phyloP scores from a whole-genome alignment of 2,888 invertebrate genomes.

The Plutella xylostella region DNA sequence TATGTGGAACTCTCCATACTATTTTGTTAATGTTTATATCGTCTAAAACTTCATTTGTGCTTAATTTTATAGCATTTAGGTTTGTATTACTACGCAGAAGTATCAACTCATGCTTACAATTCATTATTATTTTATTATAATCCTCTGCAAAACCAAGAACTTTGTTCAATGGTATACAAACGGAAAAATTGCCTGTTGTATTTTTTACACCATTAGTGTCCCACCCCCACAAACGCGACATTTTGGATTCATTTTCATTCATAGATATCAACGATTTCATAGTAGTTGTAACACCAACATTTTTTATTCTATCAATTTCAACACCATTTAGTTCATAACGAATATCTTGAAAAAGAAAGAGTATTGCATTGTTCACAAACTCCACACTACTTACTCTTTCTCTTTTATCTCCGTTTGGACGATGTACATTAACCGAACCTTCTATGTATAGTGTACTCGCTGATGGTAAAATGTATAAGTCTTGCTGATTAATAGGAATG shows the following conservation, averaged over 20 bases:
- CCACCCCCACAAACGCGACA: slow-evolving; percentile 8
- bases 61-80: slow-evolving; percentile 23
- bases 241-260: slow-evolving; percentile 14
- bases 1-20: neutral
- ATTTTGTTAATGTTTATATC: slow-evolving; percentile 10
- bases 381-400: neutral
- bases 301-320: slow-evolving; percentile 10
- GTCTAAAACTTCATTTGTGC: slow-evolving; percentile 11
- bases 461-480: no score
- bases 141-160: slow-evolving; percentile 19
- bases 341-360: slow-evolving; percentile 4
- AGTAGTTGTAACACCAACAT: slow-evolving; percentile 11
- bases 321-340: slow-evolving; percentile 6
- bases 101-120: slow-evolving; percentile 36
- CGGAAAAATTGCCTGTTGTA: neutral
- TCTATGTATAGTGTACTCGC: no score
- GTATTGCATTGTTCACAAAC: neutral
- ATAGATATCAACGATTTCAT: slow-evolving; percentile 12
- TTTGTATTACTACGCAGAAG: slow-evolving; percentile 27
- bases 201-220: neutral
- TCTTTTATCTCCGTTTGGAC: slow-evolving; percentile 9
- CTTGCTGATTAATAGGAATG: no score
- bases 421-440: slow-evolving; percentile 14
- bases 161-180: slow-evolving; percentile 16
- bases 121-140: slow-evolving; percentile 33